A percentile compares a stretch with the other conserved stretches of the same genome.
These are phyloP conservation scores for Colinus virginianus DNA, from an alignment of 2,113 vertebrate genomes.

Conservation along the genomic window DNA sequence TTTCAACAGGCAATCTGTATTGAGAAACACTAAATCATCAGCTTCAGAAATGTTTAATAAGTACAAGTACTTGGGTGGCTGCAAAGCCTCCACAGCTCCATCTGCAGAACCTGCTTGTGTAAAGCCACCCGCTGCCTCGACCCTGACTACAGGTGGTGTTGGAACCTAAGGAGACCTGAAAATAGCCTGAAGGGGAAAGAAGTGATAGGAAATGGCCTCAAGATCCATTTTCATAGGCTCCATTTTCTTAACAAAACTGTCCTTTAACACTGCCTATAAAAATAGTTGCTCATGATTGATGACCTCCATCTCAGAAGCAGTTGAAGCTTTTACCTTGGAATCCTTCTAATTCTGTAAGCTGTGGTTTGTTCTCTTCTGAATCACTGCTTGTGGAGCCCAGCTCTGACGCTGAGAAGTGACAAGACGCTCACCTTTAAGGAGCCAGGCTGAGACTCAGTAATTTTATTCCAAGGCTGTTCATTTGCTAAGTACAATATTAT, in stretches of 20 bases:
- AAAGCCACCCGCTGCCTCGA: accelerated
- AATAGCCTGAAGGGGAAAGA: not conserved
- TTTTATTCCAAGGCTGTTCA: not conserved
- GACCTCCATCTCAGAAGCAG: not conserved
- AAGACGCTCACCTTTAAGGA: not conserved
- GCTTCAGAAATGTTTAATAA: not conserved
- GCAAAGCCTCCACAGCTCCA: not conserved
- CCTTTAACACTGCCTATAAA: not conserved
- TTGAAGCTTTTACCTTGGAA: not conserved
- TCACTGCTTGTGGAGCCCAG: not conserved
- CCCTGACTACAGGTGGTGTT: not conserved
- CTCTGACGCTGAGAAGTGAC: not conserved
- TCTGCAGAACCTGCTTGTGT: not conserved
- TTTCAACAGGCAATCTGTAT: not conserved
- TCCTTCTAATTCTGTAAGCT: not conserved
- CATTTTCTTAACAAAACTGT: not conserved
- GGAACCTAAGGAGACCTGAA: not conserved
- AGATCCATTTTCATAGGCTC: not conserved
- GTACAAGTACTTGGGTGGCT: not conserved
- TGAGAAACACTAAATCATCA: not conserved
- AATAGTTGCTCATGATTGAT: not conserved
- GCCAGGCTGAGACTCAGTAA: not conserved
- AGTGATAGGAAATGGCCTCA: not conserved
- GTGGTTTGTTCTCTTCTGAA: not conserved
- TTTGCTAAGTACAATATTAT: slow-evolving; percentile 15